Percentiles rank a stretch among this genome's conserved stretches.
Evolutionary conservation across 23 tunicate genomes (phyloP).

Genomic region (Trididemnum miniatum): DNA sequence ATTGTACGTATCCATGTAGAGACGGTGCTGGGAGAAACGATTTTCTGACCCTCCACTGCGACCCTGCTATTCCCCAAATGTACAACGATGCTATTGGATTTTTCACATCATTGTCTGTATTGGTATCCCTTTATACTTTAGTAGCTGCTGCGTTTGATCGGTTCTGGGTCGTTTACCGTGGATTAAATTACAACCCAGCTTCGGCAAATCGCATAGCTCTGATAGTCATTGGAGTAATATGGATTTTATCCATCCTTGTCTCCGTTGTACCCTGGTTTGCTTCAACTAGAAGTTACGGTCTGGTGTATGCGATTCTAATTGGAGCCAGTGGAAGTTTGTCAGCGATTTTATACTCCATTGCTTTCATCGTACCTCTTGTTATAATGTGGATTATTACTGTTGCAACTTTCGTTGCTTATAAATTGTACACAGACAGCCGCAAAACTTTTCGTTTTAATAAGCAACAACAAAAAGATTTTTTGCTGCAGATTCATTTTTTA

Average conservation of each 20-base stretch:
- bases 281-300: too few relatives aligned
- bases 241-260: too few relatives aligned
- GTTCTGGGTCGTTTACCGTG: not conserved
- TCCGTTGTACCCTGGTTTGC: too few relatives aligned
- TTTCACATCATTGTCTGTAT: not conserved
- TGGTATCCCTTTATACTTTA: not conserved
- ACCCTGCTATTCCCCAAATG: not conserved
- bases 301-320: too few relatives aligned
- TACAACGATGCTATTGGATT: not conserved
- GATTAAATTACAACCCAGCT: not conserved
- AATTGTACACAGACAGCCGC: not conserved
- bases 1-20: too few relatives aligned
- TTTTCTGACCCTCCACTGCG: too few relatives aligned
- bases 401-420: constrained; percentile 4
- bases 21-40: too few relatives aligned
- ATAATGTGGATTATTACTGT: constrained; percentile 49
- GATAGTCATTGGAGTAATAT: not conserved
- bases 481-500: constrained; percentile 37
- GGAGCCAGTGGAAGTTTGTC: too few relatives aligned
- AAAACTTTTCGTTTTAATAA: not conserved
- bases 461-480: not conserved
- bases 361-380: constrained; percentile 53
- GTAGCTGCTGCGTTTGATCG: not conserved
- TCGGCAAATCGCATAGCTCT: not conserved
- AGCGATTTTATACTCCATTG: not conserved